These are phyloP conservation scores for Vanessa cardui DNA, from an alignment of 2,888 invertebrate species.

Conservation along the genomic window DNA sequence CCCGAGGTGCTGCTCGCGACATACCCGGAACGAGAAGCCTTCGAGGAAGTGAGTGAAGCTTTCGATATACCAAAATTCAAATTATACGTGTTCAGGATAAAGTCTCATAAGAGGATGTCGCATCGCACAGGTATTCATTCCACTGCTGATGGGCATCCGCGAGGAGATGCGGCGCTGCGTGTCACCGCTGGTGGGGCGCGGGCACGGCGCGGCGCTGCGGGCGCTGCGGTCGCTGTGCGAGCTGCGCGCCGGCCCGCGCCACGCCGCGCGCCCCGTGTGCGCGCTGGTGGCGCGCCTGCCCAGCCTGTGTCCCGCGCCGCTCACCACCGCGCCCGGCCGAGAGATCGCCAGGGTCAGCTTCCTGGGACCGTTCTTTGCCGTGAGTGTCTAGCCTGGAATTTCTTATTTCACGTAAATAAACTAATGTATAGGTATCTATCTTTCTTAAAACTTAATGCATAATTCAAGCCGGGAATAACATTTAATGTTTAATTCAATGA, in stretches of 20 bases:
- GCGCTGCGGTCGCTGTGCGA: slow-evolving; percentile 91
- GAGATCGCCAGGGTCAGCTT: slow-evolving; percentile 93
- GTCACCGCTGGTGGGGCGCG: slow-evolving; percentile 85
- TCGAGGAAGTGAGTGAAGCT: slow-evolving; percentile 71
- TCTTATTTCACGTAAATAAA: too few relatives aligned
- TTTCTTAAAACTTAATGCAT: too few relatives aligned
- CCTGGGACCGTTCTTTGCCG: slow-evolving; percentile 95
- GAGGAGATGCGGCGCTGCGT: slow-evolving; percentile 87
- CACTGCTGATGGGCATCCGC: slow-evolving; percentile 71
- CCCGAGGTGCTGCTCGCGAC: slow-evolving; percentile 86
- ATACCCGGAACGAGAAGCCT: slow-evolving; percentile 83
- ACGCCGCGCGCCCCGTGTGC: slow-evolving; percentile 88
- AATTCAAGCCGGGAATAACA: too few relatives aligned
- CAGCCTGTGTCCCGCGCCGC: slow-evolving; percentile 87
- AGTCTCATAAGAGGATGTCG: background rate
- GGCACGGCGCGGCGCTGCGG: slow-evolving; percentile 87
- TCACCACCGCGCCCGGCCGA: slow-evolving; percentile 90
- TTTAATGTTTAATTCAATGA: too few relatives aligned
- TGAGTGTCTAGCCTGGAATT: slow-evolving; percentile 58
- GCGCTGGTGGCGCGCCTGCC: slow-evolving; percentile 69
- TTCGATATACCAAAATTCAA: background rate
- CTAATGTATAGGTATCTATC: too few relatives aligned
- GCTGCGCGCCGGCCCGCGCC: slow-evolving; percentile 86
- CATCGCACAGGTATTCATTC: slow-evolving; percentile 65
- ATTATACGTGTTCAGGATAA: too few relatives aligned